Evolutionary conservation across 2,113 vertebrate species (phyloP).

Genomic region (Buteo buteo): DNA sequence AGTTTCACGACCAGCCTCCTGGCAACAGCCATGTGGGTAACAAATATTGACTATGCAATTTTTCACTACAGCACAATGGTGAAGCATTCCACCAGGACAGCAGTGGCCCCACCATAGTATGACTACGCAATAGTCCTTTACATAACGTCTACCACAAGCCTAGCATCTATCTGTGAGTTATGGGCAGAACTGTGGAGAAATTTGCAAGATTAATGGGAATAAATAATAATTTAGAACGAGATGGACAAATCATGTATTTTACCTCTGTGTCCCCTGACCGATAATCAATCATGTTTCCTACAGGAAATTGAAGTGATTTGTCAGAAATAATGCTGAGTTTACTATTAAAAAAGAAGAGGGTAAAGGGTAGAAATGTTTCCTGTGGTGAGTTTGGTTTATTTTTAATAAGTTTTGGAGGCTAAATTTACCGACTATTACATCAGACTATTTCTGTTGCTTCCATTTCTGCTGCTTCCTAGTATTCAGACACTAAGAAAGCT

Average conservation of each 20-base stretch:
- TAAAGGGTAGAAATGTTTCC: neutral
- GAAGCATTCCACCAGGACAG: neutral
- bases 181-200: neutral
- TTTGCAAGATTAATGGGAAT: neutral
- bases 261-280: neutral
- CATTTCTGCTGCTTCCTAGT: neutral
- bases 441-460: neutral
- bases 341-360: neutral
- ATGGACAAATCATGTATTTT: neutral
- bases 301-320: neutral
- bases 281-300: neutral
- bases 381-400: neutral
- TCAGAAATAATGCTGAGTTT: neutral
- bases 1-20: neutral
- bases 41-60: neutral
- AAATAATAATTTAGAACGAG: neutral
- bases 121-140: neutral
- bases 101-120: fast-evolving
- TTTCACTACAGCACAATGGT: neutral
- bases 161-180: neutral
- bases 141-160: neutral
- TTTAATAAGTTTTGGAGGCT: neutral
- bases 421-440: neutral
- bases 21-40: neutral
- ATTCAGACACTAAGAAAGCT: neutral